These are phyloP conservation scores for Remorina albescens DNA, from an alignment of 2,797 vertebrate genomes.

Conservation along the genomic window DNA sequence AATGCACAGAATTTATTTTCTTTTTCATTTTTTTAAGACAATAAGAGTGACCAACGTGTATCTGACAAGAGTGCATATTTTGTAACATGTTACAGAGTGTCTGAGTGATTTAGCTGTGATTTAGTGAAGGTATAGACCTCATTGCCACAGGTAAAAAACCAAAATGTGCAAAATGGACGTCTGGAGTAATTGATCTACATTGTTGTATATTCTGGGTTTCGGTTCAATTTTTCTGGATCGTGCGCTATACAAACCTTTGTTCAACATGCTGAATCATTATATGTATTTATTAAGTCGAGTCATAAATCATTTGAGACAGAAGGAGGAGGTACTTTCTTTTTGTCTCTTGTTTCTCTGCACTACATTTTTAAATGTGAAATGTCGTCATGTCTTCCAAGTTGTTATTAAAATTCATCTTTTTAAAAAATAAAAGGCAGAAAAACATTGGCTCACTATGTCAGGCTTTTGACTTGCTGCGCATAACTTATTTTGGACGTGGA, in stretches of 20 bases:
- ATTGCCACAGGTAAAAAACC: slow-evolving; percentile 47
- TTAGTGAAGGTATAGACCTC: slow-evolving; percentile 33
- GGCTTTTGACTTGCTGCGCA: slow-evolving; percentile 54
- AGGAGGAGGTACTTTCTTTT: slow-evolving; percentile 23
- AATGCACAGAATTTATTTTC: slow-evolving; percentile 41
- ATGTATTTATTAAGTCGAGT: slow-evolving; percentile 70
- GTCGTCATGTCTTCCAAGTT: slow-evolving; percentile 61
- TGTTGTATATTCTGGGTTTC: slow-evolving; percentile 69
- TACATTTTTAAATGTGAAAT: slow-evolving; percentile 60
- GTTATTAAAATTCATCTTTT: slow-evolving; percentile 73
- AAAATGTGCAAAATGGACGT: slow-evolving; percentile 62
- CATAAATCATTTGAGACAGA: slow-evolving; percentile 72
- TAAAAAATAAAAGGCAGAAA: slow-evolving; percentile 53
- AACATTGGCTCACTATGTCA: slow-evolving; percentile 56
- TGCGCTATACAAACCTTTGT: slow-evolving; percentile 65
- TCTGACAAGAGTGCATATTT: slow-evolving; percentile 42
- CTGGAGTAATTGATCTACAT: slow-evolving; percentile 73
- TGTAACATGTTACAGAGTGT: slow-evolving; percentile 22
- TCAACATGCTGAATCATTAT: slow-evolving; percentile 81
- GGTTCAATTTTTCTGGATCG: slow-evolving; percentile 75
- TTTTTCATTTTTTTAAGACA: slow-evolving; percentile 54
- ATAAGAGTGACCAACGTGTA: slow-evolving; percentile 41
- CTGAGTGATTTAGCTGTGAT: slow-evolving; percentile 53
- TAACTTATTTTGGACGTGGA: slow-evolving; percentile 66
- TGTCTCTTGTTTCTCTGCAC: slow-evolving; percentile 19